These are phyloP conservation scores for Petrophora chlorosata DNA, from an alignment of 2,888 invertebrate genomes.

Conservation along the genomic window DNA sequence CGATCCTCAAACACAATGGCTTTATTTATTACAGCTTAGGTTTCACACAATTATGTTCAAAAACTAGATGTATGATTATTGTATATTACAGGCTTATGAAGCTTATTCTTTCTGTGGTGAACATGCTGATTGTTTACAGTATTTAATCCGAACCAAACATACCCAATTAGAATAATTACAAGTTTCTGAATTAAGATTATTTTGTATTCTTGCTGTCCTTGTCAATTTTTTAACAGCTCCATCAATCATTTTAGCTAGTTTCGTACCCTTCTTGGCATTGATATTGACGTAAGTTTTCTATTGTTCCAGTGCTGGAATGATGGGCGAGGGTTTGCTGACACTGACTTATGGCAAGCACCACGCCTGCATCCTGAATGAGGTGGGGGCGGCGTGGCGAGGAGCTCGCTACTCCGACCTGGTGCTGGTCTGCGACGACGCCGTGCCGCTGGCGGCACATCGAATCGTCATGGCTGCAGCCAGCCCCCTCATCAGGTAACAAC, in stretches of 20 bases:
- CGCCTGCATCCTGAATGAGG: slow-evolving; percentile 95
- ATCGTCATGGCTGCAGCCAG: slow-evolving; percentile 94
- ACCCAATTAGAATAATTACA: background rate
- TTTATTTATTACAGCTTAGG: slow-evolving; percentile 37
- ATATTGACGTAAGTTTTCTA: slow-evolving; percentile 24
- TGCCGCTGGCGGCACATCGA: slow-evolving; percentile 91
- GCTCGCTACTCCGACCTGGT: slow-evolving; percentile 94
- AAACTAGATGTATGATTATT: slow-evolving; percentile 33
- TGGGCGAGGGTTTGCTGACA: slow-evolving; percentile 91
- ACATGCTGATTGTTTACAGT: background rate
- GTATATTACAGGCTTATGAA: slow-evolving; percentile 4
- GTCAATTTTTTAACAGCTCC: too few species aligned
- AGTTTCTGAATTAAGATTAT: background rate
- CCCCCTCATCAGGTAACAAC: slow-evolving; percentile 88
- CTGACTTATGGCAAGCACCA: slow-evolving; percentile 97
- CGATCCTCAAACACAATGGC: slow-evolving; percentile 47
- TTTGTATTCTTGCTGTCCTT: slow-evolving; percentile 67
- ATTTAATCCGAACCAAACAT: background rate
- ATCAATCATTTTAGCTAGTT: too few species aligned
- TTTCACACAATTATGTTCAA: slow-evolving; percentile 53
- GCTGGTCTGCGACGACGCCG: slow-evolving; percentile 93
- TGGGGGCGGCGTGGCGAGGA: slow-evolving; percentile 93
- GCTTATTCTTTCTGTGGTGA: slow-evolving; percentile 6
- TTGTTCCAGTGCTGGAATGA: slow-evolving; percentile 81
- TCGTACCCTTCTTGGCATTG: too few species aligned